Conservation (phyloP, 2,797 vertebrate genomes). For the Lagodon rhomboides region DNA sequence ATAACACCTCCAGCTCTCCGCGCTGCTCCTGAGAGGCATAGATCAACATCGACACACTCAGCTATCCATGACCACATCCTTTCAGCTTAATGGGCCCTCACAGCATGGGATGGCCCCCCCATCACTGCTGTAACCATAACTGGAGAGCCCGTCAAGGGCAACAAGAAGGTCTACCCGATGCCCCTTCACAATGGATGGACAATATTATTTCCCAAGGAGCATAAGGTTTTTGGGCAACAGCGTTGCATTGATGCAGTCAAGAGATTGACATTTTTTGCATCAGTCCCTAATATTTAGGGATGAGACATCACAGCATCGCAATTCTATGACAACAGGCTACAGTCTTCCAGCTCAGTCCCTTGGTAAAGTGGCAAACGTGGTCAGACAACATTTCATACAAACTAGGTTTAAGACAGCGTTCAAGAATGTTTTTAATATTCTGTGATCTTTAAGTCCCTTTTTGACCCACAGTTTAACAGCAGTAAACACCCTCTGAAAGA, state of each 20-base stretch:
- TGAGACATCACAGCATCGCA: too few species aligned
- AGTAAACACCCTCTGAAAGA: not conserved
- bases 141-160: conserved; percentile 13
- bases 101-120: conserved; percentile 14
- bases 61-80: conserved; percentile 65
- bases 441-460: not conserved
- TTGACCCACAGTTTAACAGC: not conserved
- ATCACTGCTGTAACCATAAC: not conserved
- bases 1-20: conserved; percentile 43
- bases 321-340: not conserved
- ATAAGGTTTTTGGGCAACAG: not conserved
- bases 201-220: not conserved
- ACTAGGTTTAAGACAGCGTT: too few species aligned
- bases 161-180: conserved; percentile 2
- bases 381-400: not conserved
- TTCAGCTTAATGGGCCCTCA: conserved; percentile 50
- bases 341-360: not conserved
- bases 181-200: not conserved
- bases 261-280: not conserved
- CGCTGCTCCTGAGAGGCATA: conserved; percentile 39
- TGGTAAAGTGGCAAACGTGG: not conserved
- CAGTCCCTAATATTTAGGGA: not conserved
- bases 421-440: not conserved
- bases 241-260: not conserved
- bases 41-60: conserved; percentile 50